These are phyloP conservation scores for Muscicapa comitata DNA, from an alignment of 2,797 vertebrate species.

Conservation along the genomic window DNA sequence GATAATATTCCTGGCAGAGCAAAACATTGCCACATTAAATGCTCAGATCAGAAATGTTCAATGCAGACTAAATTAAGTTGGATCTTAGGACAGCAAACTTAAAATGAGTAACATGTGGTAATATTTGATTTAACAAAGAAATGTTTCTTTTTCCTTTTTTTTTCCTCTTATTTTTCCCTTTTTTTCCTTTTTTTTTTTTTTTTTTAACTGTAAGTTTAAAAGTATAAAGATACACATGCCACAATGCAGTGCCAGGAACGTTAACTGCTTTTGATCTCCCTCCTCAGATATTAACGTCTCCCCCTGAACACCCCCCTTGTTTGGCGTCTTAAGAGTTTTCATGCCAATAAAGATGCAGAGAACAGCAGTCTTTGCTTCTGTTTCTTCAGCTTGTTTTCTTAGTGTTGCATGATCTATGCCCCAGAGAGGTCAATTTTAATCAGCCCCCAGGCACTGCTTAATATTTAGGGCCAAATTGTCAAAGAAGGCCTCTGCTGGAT, in stretches of 20 bases:
- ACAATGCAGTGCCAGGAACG: conserved; percentile 71
- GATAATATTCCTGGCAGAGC: conserved; percentile 69
- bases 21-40: conserved; percentile 76
- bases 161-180: no score
- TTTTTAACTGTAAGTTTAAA: conserved; percentile 67
- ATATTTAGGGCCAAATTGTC: conserved; percentile 56
- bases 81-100: conserved; percentile 73
- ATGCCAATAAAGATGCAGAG: conserved; percentile 72
- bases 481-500: conserved; percentile 38
- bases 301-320: conserved; percentile 62
- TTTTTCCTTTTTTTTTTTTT: fast-evolving
- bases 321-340: conserved; percentile 70
- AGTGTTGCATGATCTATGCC: conserved; percentile 69
- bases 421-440: conserved; percentile 71
- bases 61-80: conserved; percentile 74
- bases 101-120: conserved; percentile 80
- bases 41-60: conserved; percentile 76
- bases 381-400: conserved; percentile 72
- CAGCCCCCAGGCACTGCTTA: conserved; percentile 66
- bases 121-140: conserved; percentile 76
- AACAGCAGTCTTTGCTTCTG: conserved; percentile 67
- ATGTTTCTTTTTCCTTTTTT: conserved; percentile 52
- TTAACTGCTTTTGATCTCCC: conserved; percentile 81
- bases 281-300: conserved; percentile 80
- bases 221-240: conserved; percentile 75